Percentiles rank a stretch among this genome's conserved stretches.
These are phyloP conservation scores for Diorhabda elongata DNA, from an alignment of 1,140 invertebrate species.

Conservation along the genomic window DNA sequence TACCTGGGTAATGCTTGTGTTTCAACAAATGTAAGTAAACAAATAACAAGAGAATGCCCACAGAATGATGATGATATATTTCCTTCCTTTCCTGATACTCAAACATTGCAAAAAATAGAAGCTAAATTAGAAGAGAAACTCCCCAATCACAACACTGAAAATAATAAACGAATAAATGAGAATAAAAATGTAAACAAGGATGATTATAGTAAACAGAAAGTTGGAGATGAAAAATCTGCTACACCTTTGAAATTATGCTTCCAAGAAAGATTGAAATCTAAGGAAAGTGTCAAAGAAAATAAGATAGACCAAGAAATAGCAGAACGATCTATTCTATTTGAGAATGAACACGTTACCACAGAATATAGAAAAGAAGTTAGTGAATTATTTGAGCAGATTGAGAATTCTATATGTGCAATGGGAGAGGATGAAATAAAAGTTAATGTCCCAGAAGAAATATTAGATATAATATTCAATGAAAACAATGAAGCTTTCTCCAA, in stretches of 20 bases:
- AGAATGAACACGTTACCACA: slow-evolving; percentile 22
- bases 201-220: slow-evolving; percentile 1
- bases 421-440: slow-evolving; percentile 27
- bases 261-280: slow-evolving; percentile 9
- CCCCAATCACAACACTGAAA: background rate
- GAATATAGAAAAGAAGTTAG: slow-evolving; percentile 37
- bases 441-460: slow-evolving; percentile 27
- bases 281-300: slow-evolving; percentile 2
- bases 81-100: slow-evolving; percentile 20
- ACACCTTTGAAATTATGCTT: slow-evolving; percentile 17
- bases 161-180: background rate
- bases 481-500: slow-evolving; percentile 14
- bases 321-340: slow-evolving; percentile 25
- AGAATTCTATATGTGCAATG: slow-evolving; percentile 38
- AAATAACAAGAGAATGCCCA: background rate
- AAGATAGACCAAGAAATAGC: slow-evolving; percentile 15
- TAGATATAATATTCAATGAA: slow-evolving; percentile 31
- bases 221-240: slow-evolving; percentile 20
- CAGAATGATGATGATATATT: background rate
- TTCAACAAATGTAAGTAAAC: background rate
- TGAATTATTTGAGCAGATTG: slow-evolving; percentile 38
- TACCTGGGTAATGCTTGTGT: slow-evolving; percentile 3
- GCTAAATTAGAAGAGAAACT: background rate
- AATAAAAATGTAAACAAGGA: background rate
- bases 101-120: slow-evolving; percentile 30